Conservation (phyloP, 64 coral and sea anemone genomes). For the Porites australiensis region DNA sequence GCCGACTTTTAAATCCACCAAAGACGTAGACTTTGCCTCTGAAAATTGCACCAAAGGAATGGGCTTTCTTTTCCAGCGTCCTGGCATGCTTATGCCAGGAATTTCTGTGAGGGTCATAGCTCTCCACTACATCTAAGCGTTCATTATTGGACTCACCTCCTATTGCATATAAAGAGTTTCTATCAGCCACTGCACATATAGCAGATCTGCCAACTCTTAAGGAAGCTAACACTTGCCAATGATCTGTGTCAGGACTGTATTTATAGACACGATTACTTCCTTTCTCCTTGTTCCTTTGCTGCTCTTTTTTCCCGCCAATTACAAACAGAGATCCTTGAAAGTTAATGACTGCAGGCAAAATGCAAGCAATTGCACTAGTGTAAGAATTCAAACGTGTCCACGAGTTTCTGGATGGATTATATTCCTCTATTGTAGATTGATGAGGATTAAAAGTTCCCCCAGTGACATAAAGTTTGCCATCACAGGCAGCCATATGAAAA, state of each 20-base stretch:
- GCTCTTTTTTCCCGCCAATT: conserved; percentile 35
- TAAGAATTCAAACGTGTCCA: too few species aligned
- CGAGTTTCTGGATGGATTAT: too few species aligned
- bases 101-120: conserved; percentile 31
- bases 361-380: too few species aligned
- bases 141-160: conserved; percentile 29
- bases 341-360: not conserved
- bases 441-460: too few species aligned
- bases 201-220: conserved; percentile 47
- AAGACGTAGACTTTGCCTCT: not conserved
- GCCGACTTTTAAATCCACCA: not conserved
- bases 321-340: conserved; percentile 39
- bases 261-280: conserved; percentile 3
- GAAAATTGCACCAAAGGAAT: not conserved
- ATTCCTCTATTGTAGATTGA: too few species aligned
- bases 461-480: not conserved
- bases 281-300: conserved; percentile 12
- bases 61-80: not conserved
- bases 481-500: not conserved
- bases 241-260: conserved; percentile 50
- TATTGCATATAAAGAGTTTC: conserved; percentile 66
- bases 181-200: conserved; percentile 64
- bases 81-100: conserved; percentile 25
- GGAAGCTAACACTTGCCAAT: conserved; percentile 26
- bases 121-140: not conserved